A percentile compares a stretch with the other conserved stretches of the same genome.
These are phyloP conservation scores for Zonotrichia leucophrys DNA, from an alignment of 2,113 vertebrate genomes.

Conservation along the genomic window DNA sequence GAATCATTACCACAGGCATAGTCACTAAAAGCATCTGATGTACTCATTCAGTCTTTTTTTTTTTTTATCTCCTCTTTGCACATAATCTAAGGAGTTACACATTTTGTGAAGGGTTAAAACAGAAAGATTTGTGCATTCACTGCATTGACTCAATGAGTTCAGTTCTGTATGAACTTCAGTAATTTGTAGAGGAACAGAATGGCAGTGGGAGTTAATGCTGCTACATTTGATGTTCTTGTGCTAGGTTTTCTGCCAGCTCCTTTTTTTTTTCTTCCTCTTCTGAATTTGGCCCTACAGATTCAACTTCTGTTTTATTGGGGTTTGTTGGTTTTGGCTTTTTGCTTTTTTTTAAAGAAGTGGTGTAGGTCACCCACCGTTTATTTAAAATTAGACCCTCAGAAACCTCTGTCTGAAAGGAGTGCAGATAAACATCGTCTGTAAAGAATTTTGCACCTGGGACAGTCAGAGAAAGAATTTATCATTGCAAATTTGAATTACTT, in stretches of 20 bases:
- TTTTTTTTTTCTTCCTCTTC: neutral
- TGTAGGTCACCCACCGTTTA: constrained; percentile 45
- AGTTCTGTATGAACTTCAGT: constrained; percentile 4
- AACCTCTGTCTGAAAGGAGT: constrained; percentile 40
- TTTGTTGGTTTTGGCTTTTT: neutral
- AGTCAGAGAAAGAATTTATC: neutral
- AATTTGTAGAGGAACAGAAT: constrained; percentile 63
- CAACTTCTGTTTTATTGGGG: constrained; percentile 58
- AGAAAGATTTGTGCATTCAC: neutral
- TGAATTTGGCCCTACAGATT: constrained; percentile 69
- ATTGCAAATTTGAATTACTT: neutral
- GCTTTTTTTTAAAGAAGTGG: constrained; percentile 20
- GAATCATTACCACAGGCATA: constrained; percentile 34
- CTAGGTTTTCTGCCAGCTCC: constrained; percentile 46
- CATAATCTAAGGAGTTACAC: neutral
- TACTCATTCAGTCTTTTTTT: neutral
- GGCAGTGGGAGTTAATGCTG: constrained; percentile 65
- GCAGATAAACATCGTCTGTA: neutral
- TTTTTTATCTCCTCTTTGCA: neutral
- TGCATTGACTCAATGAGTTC: constrained; percentile 54
- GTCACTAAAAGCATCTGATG: constrained; percentile 18
- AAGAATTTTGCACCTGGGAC: neutral
- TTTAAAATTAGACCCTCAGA: constrained; percentile 47
- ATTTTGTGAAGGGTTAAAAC: constrained; percentile 10
- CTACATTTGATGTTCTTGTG: constrained; percentile 62